phyloP scores from a whole-genome alignment of 1,140 invertebrate genomes.

The Calephelis nemesis region DNA sequence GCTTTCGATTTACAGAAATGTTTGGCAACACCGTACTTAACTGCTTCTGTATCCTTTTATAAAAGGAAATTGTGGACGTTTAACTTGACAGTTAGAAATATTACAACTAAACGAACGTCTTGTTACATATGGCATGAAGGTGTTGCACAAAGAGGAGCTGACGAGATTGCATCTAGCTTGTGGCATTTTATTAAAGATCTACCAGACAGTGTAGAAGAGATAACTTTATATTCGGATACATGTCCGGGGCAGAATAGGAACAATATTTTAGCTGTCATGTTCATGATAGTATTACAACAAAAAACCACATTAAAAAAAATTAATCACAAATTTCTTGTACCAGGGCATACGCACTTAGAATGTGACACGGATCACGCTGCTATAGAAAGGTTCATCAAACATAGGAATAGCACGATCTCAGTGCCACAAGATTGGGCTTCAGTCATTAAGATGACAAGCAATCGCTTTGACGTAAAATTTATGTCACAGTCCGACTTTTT shows the following conservation, averaged over 20 bases:
- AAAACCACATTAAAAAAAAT: slow-evolving; percentile 6
- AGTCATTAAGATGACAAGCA: slow-evolving; percentile 6
- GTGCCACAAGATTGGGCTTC: slow-evolving; percentile 5
- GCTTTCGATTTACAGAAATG: slow-evolving; percentile 6
- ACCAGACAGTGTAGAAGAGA: slow-evolving; percentile 5
- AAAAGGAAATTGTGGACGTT: slow-evolving; percentile 6
- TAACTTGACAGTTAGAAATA: slow-evolving; percentile 6
- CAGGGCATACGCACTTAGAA: slow-evolving; percentile 5
- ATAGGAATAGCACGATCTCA: slow-evolving; percentile 5
- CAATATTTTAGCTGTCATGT: slow-evolving; percentile 6
- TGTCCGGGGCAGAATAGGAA: slow-evolving; percentile 5
- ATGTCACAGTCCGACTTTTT: slow-evolving; percentile 5
- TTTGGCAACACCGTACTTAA: slow-evolving; percentile 5
- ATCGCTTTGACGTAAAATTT: slow-evolving; percentile 6
- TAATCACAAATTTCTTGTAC: slow-evolving; percentile 4
- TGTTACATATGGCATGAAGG: slow-evolving; percentile 5
- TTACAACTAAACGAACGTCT: slow-evolving; percentile 6
- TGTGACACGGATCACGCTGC: slow-evolving; percentile 5
- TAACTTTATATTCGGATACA: slow-evolving; percentile 6
- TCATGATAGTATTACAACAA: slow-evolving; percentile 6
- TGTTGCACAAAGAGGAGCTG: slow-evolving; percentile 5
- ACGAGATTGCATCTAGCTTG: slow-evolving; percentile 5
- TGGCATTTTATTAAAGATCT: slow-evolving; percentile 6
- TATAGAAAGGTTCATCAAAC: slow-evolving; percentile 6
- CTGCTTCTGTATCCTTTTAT: slow-evolving; percentile 6